Percentiles rank a stretch among this genome's conserved stretches.
Conservation (phyloP, 2,888 invertebrate species). For the Tinea pellionella region DNA sequence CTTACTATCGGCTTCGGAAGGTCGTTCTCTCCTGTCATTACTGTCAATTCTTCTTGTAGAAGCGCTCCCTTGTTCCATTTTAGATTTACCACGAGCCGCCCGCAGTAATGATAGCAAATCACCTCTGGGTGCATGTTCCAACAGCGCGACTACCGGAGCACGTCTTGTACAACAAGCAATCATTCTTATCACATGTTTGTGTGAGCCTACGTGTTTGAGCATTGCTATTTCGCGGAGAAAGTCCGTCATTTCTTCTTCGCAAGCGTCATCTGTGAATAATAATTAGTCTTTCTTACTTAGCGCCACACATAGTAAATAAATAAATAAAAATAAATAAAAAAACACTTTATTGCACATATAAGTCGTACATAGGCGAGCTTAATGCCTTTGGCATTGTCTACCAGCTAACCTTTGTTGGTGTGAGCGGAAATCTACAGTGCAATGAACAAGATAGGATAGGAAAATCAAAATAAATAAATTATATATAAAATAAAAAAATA, state of each 20-base stretch:
- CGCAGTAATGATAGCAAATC: constrained; percentile 75
- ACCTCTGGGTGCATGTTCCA: constrained; percentile 84
- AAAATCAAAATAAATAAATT: no score
- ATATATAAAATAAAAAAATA: no score
- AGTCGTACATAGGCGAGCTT: no score
- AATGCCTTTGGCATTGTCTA: no score
- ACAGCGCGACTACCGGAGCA: constrained; percentile 77
- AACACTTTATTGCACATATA: no score
- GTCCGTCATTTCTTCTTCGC: constrained; percentile 73
- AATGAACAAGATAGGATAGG: no score
- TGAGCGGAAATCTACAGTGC: no score
- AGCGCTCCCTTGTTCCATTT: constrained; percentile 38
- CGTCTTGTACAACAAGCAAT: constrained; percentile 79
- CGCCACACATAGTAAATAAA: no score
- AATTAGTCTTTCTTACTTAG: no score
- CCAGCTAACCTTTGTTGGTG: no score
- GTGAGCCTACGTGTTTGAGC: constrained; percentile 80
- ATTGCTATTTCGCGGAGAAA: constrained; percentile 82
- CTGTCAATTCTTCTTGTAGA: constrained; percentile 55
- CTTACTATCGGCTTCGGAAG: constrained; percentile 73
- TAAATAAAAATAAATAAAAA: no score
- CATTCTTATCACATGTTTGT: constrained; percentile 80
- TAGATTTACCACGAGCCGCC: constrained; percentile 50
- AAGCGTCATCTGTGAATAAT: constrained; percentile 56
- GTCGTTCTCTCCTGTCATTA: constrained; percentile 32